Evolutionary conservation across 2,797 vertebrate species (phyloP), one percentile per base, ranked within the genome.

Genomic region (Pipistrellus pipistrellus): DNA sequence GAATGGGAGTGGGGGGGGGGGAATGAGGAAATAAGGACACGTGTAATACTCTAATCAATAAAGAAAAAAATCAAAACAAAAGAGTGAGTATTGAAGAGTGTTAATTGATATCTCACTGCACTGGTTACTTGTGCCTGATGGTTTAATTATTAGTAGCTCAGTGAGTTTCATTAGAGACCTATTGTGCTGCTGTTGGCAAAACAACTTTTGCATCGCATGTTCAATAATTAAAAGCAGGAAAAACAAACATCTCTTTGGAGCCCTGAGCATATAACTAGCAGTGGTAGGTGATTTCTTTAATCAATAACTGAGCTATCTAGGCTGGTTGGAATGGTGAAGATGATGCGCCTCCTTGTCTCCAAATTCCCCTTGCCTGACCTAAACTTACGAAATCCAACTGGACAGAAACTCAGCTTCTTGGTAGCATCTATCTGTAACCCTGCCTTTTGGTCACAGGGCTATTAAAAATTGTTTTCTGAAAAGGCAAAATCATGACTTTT

Each of bases 181-280:
- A 98, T 98, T 98, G 98, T 98, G 97, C 97, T 46, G 95, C 97
- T 98, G 97, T 98, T 98, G 98, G 98, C 98, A 98, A 98, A 98
- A 98, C 97, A 98, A 97, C 97, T 98, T 96, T 97, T 96, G 97
- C 97, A 97, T 96, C 95, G 98, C 96, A 84, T 96, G 96, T 97
- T 98, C 98, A 98, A 98, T 98, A 98, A 98, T 98, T 98, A 98
- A 98, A 98, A 98, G 92, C 96, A 98, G 94, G 97, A 98, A 98
- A 97, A 98, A 98, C 98, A 98, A 98, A 98, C 98, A 98, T 96
- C 95, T 98, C 97, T 97, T 98, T 97, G 96, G 95, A 97, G 94
- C 96, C 93, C 97, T 98, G 97, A 96, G 97, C 98, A 98, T 98
- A 98, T 97, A 98, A 98, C 97, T 95, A 97, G 96, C 94, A 97